These are phyloP conservation scores for Xenus cinereus DNA, from an alignment of 2,113 vertebrate genomes.

Conservation along the genomic window DNA sequence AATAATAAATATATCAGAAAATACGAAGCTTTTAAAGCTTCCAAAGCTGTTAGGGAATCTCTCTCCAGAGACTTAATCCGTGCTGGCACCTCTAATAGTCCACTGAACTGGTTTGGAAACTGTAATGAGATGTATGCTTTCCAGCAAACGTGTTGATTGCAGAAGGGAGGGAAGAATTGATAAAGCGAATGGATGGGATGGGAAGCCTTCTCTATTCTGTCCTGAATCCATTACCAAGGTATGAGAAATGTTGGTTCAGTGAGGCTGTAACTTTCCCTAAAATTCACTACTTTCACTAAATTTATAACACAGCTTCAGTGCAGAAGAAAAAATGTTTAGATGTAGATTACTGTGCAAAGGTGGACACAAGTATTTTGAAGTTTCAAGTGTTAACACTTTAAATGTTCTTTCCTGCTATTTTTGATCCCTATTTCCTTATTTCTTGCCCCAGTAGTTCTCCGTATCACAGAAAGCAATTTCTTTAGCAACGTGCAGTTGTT, in stretches of 20 bases:
- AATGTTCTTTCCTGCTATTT: background rate
- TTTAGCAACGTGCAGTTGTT: rapidly evolving
- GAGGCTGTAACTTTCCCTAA: background rate
- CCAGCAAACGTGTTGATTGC: background rate
- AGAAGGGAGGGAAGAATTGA: background rate
- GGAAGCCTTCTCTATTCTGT: background rate
- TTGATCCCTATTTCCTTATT: background rate
- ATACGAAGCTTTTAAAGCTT: background rate
- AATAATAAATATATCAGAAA: background rate
- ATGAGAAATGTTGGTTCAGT: background rate
- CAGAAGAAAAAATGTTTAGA: background rate
- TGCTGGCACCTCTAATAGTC: background rate
- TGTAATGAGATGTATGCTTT: background rate
- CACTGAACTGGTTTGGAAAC: background rate
- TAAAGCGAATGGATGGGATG: background rate
- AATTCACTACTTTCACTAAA: background rate
- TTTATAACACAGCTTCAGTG: background rate
- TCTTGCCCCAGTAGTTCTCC: background rate
- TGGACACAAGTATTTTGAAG: background rate
- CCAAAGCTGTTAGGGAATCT: background rate
- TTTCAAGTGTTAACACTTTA: background rate
- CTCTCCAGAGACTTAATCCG: background rate
- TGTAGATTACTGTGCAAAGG: background rate
- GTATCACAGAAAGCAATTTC: background rate
- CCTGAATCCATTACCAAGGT: background rate